Conservation (phyloP, 2,888 invertebrate species). For the Cephus pulcher region DNA sequence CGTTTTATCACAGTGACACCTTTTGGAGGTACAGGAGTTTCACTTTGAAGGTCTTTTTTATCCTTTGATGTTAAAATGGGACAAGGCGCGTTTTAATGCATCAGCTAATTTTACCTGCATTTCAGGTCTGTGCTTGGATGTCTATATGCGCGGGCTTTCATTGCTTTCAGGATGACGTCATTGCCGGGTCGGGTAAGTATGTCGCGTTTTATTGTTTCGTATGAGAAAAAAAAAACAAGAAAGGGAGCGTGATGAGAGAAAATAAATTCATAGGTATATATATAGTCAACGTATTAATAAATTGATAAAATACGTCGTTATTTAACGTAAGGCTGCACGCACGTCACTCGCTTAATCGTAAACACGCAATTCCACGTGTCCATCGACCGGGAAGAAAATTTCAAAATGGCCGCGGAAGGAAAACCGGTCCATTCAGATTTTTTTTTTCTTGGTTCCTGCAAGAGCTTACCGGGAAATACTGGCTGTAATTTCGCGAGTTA, state of each 20-base stretch:
- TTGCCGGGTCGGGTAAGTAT: neutral
- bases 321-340: neutral
- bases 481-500: constrained; percentile 25
- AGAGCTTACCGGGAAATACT: constrained; percentile 20
- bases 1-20: neutral
- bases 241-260: neutral
- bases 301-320: neutral
- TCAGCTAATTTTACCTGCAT: neutral
- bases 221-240: neutral
- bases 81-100: neutral
- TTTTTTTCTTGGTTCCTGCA: constrained; percentile 21
- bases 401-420: neutral
- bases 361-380: neutral
- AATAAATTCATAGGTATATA: neutral
- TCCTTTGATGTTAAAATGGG: neutral
- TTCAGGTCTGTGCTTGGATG: neutral
- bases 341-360: neutral
- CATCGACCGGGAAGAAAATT: neutral
- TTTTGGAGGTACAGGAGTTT: neutral
- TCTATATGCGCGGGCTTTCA: neutral
- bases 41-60: neutral
- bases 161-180: neutral
- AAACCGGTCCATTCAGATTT: constrained; percentile 26
- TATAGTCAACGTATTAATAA: neutral
- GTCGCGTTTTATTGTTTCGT: neutral